Conservation (phyloP, 2,888 invertebrate genomes). For the Melanotus villosus region DNA sequence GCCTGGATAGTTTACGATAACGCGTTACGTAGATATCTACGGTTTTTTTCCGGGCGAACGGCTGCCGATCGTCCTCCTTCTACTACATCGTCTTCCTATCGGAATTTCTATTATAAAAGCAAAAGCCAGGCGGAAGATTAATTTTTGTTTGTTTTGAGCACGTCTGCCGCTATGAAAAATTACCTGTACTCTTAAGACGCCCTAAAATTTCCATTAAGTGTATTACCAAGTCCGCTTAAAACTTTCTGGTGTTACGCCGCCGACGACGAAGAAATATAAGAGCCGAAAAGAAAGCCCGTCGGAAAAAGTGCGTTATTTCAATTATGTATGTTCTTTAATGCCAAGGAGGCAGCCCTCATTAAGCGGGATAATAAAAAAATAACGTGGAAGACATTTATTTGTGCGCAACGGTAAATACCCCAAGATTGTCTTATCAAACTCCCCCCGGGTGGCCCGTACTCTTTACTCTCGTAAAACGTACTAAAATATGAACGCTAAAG, state of each 20-base stretch:
- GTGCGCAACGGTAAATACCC: conserved; percentile 27
- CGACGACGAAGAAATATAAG: conserved; percentile 4
- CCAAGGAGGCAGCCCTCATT: conserved; percentile 21
- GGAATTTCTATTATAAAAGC: conserved; percentile 12
- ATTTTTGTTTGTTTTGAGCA: conserved; percentile 37
- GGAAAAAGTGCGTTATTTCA: conserved; percentile 31
- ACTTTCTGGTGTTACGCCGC: conserved; percentile 20
- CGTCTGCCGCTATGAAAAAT: conserved; percentile 38
- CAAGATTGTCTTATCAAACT: conserved; percentile 28
- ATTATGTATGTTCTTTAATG: conserved; percentile 33
- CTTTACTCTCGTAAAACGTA: conserved; percentile 24
- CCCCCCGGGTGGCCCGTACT: not conserved
- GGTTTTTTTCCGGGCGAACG: conserved; percentile 11
- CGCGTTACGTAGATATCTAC: conserved; percentile 30
- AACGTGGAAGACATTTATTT: conserved; percentile 28
- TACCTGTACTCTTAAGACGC: conserved; percentile 31
- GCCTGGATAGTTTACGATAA: conserved; percentile 48
- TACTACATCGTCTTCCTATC: conserved; percentile 7
- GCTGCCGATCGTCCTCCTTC: too few relatives aligned
- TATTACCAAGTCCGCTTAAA: conserved; percentile 26
- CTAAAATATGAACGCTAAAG: conserved; percentile 32
- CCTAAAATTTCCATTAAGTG: conserved; percentile 36
- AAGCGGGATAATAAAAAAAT: conserved; percentile 30
- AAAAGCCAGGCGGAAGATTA: conserved; percentile 32
- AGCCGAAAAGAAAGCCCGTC: not conserved